phyloP scores from a whole-genome alignment of 2,113 vertebrate genomes.

The Notechis scutatus region DNA sequence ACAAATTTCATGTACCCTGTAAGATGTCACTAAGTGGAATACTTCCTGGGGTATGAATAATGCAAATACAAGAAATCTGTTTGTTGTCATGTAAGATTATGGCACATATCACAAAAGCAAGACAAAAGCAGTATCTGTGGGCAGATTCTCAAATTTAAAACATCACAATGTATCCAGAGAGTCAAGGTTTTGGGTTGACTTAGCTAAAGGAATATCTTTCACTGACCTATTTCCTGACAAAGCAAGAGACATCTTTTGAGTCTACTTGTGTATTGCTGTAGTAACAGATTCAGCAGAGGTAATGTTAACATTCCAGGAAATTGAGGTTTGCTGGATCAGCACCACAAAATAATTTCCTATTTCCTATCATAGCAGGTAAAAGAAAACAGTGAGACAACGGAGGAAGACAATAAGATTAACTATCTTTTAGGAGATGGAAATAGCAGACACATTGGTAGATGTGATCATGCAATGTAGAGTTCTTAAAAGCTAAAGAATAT shows the following conservation, averaged over 20 bases:
- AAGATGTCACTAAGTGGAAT: not conserved
- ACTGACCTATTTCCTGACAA: accelerated
- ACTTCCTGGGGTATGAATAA: not conserved
- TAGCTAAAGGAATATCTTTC: not conserved
- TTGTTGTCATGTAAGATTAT: not conserved
- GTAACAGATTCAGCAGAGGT: not conserved
- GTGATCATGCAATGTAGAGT: not conserved
- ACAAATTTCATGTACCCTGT: not conserved
- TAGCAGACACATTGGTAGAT: not conserved
- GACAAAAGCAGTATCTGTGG: not conserved
- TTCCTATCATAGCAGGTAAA: not conserved
- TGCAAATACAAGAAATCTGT: not conserved
- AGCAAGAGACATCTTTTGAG: not conserved
- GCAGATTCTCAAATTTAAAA: not conserved
- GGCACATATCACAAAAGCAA: no score
- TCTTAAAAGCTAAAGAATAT: not conserved
- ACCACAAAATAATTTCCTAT: constrained; percentile 22
- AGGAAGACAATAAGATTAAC: not conserved
- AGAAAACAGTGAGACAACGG: not conserved
- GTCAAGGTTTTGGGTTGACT: not conserved
- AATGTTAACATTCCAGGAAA: constrained; percentile 14
- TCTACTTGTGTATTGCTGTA: not conserved
- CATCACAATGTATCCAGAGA: not conserved
- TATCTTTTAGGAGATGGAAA: not conserved
- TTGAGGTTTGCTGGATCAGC: constrained; percentile 2